Evolutionary conservation across 2,113 vertebrate species (phyloP), one percentile per base, ranked within the genome.

Genomic region (Pterophyllum scalare): DNA sequence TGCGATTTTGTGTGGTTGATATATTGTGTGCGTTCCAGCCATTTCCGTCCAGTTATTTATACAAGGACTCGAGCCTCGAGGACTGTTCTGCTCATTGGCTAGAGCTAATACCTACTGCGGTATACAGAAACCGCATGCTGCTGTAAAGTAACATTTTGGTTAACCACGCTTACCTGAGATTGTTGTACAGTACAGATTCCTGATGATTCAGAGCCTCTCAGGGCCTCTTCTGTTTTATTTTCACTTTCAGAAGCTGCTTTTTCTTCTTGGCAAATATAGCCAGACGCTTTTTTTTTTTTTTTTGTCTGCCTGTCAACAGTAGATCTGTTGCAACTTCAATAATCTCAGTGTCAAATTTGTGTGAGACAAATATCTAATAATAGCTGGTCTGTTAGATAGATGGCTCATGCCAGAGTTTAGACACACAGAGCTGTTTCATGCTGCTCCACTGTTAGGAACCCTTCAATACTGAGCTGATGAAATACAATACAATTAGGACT

Each of bases 351-450:
- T 89, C 85, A 90, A 75, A 85, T 93, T 89, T 82, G 87, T 86
- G 76, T 89, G 82, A 90, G 88, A 82, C 67, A 89, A 87, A 92
- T 80, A 85, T 87, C 91, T 94, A 93, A 92, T 91, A 93, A 93
- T 94, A 93, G 91, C 86, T 56, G 20, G 46, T 20, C 17, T 85
- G 88, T 87, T 84, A 77, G 80, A 88, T 60, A 78, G 77, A 84
- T 79, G 62, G 72, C 60, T 87, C 56, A 43, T 83, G 75, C 64
- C 79, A 84, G 72, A 56, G 33, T 83, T 87, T 80, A 59, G 80
- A 79, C 13, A 7, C 87, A 83, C 52, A 81, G 56, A 89, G 80
- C 79, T 83, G 82, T 83, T 88, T 79, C 87, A 82, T 40, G 57
- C 79, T 83, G 85, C 80, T 76, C 85, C 84, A 43, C 91, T 91